Evolutionary conservation across 2,888 invertebrate species (phyloP), one percentile per base, ranked within the genome.

Genomic region (Baccha elongata): DNA sequence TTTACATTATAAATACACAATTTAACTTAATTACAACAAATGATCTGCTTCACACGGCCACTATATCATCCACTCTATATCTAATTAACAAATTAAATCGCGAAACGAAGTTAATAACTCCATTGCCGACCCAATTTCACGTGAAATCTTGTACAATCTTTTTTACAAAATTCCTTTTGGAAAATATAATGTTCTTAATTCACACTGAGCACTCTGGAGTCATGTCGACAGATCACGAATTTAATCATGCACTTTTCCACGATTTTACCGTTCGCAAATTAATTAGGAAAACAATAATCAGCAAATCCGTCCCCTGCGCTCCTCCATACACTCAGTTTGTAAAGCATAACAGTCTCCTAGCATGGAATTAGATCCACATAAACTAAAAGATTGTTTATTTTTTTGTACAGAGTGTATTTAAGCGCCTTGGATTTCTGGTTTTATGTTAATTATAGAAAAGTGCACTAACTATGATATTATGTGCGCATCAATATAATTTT

Each of bases 221-320:
- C 72, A 83, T 83, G 83, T 83, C 83, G 83, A 73, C 83, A 73
- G 83, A 83, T 83, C 83, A 83, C 72, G 83, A 83, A 83, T 78
- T 83, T 55, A 71, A 83, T 83, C 68, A 83, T 75, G 83, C 76
- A 72, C 71, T 83, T 83, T 83, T 83, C 83, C 76, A 83, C 76
- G 83, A 83, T 81, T 81, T 81, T 81, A 81, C 81, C 81, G 81
- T 75, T 81, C 81, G 60, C 71, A 81, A 69, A 42, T 83, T 78
- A 72, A 78, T 83, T 68, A 72, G 72, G 72, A 73, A 78, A 72
- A 78, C 62, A 72, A 78, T 83, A 72, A 78, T 78, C 42, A 53
- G 50, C 32, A n/a, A 17, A 19, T 23, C 23, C 48, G 7, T 26
- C 13, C 58, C 35, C 35, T 32, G 35, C n/a, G n/a, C 58, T 10